phyloP scores from a whole-genome alignment of 1,140 invertebrate species.

The Papilio polyxenes region DNA sequence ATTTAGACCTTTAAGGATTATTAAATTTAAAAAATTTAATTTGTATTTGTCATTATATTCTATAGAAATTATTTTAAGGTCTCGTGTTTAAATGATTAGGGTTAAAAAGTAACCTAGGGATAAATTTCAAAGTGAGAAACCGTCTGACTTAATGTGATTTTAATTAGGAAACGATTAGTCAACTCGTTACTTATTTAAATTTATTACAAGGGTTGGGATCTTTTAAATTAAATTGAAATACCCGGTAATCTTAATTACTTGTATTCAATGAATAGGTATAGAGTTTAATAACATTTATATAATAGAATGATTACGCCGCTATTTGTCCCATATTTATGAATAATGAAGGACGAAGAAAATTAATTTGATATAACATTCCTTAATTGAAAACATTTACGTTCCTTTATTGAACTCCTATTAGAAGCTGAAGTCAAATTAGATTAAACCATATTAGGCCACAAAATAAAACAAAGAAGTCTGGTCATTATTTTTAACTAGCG shows the following conservation, averaged over 20 bases:
- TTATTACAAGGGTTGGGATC: not conserved
- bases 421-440: not conserved
- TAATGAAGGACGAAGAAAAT: slow-evolving; percentile 9
- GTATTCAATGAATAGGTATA: not conserved
- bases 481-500: not conserved
- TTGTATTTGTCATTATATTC: too few species aligned
- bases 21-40: too few species aligned
- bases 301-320: not conserved
- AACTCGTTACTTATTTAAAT: not conserved
- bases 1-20: too few species aligned
- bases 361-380: not conserved
- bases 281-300: not conserved
- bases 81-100: not conserved
- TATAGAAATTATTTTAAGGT: too few species aligned
- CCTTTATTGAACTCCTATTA: not conserved
- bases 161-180: not conserved
- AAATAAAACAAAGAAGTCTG: not conserved
- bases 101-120: not conserved
- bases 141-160: not conserved
- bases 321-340: not conserved
- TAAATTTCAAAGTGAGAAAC: not conserved
- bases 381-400: not conserved
- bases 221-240: slow-evolving; percentile 9
- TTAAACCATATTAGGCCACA: not conserved
- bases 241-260: not conserved